These are phyloP conservation scores for Argopecten irradians DNA, from an alignment of 1,140 invertebrate genomes.

Conservation along the genomic window DNA sequence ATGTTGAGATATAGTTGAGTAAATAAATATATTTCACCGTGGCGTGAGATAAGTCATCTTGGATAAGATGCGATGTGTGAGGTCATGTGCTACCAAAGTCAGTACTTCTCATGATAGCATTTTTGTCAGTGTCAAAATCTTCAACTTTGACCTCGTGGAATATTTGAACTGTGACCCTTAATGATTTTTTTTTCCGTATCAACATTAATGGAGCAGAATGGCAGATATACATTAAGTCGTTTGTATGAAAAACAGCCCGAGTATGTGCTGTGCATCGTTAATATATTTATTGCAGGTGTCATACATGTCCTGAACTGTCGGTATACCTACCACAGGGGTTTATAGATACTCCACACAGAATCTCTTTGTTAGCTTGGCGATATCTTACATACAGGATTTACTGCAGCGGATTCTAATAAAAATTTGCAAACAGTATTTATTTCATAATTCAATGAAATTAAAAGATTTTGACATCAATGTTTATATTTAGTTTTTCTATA, in stretches of 20 bases:
- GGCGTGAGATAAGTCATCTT: not conserved
- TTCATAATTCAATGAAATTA: no score
- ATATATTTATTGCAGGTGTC: not conserved
- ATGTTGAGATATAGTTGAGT: not conserved
- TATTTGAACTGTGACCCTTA: not conserved
- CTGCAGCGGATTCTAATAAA: no score
- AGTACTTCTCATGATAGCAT: not conserved
- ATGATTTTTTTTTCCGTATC: not conserved
- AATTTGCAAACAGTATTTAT: no score
- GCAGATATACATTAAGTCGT: not conserved
- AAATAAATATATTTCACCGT: not conserved
- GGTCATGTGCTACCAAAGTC: not conserved
- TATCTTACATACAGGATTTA: no score
- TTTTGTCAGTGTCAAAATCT: constrained; percentile 22
- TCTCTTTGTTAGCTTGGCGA: no score
- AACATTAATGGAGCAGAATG: constrained; percentile 13
- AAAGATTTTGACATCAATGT: no score
- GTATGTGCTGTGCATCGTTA: constrained; percentile 4
- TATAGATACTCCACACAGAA: no score
- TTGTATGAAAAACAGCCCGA: not conserved
- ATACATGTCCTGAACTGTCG: not conserved
- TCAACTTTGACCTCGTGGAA: constrained; percentile 6
- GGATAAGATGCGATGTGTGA: not conserved
- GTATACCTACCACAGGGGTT: not conserved
- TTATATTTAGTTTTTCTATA: no score